Percentiles rank a stretch among this genome's conserved stretches.
Conservation (phyloP, 2,113 vertebrate species). For the Lepisosteus osseus region DNA sequence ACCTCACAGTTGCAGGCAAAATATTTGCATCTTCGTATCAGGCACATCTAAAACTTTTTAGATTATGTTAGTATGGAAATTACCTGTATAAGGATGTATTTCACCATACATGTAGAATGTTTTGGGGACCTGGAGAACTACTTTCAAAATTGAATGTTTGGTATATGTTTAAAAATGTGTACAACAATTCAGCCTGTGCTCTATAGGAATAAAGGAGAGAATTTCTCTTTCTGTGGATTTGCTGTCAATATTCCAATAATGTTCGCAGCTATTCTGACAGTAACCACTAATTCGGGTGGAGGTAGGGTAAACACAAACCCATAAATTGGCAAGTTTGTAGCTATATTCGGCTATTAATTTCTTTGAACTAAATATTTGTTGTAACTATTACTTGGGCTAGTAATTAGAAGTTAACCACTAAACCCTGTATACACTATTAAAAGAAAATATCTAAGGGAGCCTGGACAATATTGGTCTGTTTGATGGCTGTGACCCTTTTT, state of each 20-base stretch:
- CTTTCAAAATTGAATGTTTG: neutral
- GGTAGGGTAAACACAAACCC: constrained; percentile 7
- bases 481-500: constrained; percentile 42
- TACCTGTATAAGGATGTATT: neutral
- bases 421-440: neutral
- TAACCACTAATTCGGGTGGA: constrained; percentile 10
- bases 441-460: constrained; percentile 20
- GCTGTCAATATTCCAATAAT: too few species aligned
- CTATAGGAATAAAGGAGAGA: too few species aligned
- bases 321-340: neutral
- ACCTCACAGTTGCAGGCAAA: neutral
- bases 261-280: neutral
- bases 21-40: neutral
- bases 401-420: neutral
- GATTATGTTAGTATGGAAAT: neutral
- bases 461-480: constrained; percentile 38
- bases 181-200: constrained; percentile 37
- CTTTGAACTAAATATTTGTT: neutral
- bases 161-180: neutral
- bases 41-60: too few species aligned
- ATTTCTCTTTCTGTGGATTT: too few species aligned
- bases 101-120: neutral
- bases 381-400: neutral
- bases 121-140: neutral
- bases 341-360: neutral